These are phyloP conservation scores for Heliopora coerulea DNA, from an alignment of 92 coral and sea anemone genomes.

Conservation along the genomic window DNA sequence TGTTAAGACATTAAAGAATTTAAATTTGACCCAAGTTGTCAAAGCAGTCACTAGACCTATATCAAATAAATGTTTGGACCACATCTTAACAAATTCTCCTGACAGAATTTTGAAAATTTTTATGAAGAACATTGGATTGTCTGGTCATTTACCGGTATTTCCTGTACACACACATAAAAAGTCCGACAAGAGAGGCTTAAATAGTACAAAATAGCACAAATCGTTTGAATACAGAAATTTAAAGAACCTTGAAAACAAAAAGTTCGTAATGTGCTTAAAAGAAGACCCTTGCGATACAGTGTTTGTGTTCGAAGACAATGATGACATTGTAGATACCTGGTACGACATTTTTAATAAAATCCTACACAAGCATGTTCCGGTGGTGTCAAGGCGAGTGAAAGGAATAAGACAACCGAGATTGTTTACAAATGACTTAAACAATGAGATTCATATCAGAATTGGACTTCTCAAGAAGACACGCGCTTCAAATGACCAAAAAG, in stretches of 20 bases:
- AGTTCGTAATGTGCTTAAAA: neutral
- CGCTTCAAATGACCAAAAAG: too few relatives aligned
- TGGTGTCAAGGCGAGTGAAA: neutral
- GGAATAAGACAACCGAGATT: constrained; percentile 10
- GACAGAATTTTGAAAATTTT: neutral
- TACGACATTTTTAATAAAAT: neutral
- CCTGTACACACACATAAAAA: too few relatives aligned
- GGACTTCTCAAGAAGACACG: constrained; percentile 18
- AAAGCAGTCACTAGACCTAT: neutral
- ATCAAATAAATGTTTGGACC: neutral
- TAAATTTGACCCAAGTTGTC: constrained; percentile 3
- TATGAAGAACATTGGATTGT: too few relatives aligned
- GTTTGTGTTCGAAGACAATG: constrained; percentile 7
- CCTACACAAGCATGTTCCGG: neutral
- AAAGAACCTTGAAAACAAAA: too few relatives aligned
- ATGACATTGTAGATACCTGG: constrained; percentile 3
- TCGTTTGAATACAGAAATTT: neutral
- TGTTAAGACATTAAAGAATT: constrained; percentile 28
- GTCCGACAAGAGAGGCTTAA: neutral
- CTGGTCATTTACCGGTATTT: too few relatives aligned
- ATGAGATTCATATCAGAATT: constrained; percentile 11
- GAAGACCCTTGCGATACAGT: constrained; percentile 3
- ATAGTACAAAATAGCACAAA: neutral
- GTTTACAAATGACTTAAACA: constrained; percentile 24
- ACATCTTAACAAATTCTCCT: neutral